Evolutionary conservation across 2,888 invertebrate species (phyloP), one percentile per base, ranked within the genome.

Genomic region (Drosophila glabriapex): DNA sequence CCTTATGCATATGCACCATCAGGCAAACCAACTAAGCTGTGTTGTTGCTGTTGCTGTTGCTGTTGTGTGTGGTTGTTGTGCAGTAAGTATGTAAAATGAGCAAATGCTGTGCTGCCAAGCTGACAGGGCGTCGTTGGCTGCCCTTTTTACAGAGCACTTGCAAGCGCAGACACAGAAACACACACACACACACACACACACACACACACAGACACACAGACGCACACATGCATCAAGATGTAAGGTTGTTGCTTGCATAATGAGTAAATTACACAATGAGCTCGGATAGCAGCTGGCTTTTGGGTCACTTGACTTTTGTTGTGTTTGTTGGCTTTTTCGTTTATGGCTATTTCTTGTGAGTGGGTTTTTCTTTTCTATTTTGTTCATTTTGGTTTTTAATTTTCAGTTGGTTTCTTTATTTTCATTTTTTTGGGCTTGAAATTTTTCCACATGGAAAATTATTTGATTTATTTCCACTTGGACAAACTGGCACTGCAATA

Each of bases 401-500:
- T 82, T 82, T 73, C 76, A 81, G 76, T 70, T 73, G 31, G n/a
- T 58, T 55, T 71, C 67, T 54, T 65, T 62, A 56, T 54, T 50
- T 59, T 68, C 68, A 53, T 75, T 53, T 31, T 71, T 46, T 49
- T 56, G 64, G 71, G 77, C 82, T 83, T 73, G 76, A 73, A 84
- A 84, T 88, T 91, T 91, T 92, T 91, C 91, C 91, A 91, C 91
- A 90, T 92, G 91, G 85, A 86, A 91, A 91, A 91, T 86, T 91
- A 90, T 92, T 91, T 91, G 92, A 91, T 92, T 91, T 91, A 92
- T 91, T 91, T 90, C 76, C 86, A 90, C 85, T 92, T 92, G 91
- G 89, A 92, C 90, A 91, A 82, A 85, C 78, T 91, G 88, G 88
- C 92, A 91, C 78, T 83, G 91, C 83, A 91, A 92, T 92, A 92